Percentiles rank a stretch among this genome's conserved stretches.
These are phyloP conservation scores for Serranus cabrilla DNA, from an alignment of 2,797 vertebrate genomes.

Conservation along the genomic window DNA sequence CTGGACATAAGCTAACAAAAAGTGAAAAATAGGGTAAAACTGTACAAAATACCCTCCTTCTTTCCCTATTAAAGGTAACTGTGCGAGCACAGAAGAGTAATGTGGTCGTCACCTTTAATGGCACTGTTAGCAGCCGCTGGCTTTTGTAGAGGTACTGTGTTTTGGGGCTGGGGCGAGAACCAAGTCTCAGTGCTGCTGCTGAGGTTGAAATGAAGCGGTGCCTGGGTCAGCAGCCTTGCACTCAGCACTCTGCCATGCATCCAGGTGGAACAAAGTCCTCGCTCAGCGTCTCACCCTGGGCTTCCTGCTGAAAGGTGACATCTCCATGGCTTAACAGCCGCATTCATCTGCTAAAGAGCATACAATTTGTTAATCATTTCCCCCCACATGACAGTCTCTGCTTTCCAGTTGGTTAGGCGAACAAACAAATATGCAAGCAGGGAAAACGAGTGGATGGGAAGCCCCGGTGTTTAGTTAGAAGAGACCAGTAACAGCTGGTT, in stretches of 20 bases:
- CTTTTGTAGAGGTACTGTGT: constrained; percentile 41
- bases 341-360: constrained; percentile 84
- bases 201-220: constrained; percentile 78
- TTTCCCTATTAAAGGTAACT: constrained; percentile 10
- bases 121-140: constrained; percentile 45
- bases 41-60: constrained; percentile 8
- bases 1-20: constrained; percentile 9
- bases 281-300: constrained; percentile 74
- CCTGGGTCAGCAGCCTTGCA: constrained; percentile 84
- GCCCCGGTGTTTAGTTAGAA: constrained; percentile 42
- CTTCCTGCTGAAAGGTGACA: constrained; percentile 82
- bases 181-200: constrained; percentile 64
- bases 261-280: constrained; percentile 83
- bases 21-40: constrained; percentile 8
- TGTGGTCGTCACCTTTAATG: constrained; percentile 42
- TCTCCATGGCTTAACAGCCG: constrained; percentile 77
- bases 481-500: constrained; percentile 37
- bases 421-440: constrained; percentile 72
- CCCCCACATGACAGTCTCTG: constrained; percentile 58
- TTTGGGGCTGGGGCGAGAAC: constrained; percentile 42
- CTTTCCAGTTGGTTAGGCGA: constrained; percentile 78
- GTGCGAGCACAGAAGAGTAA: constrained; percentile 27
- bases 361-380: constrained; percentile 83
- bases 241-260: constrained; percentile 82
- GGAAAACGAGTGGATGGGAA: constrained; percentile 55